Conservation (phyloP, 2,113 vertebrate genomes). For the Scartelaos histophorus region DNA sequence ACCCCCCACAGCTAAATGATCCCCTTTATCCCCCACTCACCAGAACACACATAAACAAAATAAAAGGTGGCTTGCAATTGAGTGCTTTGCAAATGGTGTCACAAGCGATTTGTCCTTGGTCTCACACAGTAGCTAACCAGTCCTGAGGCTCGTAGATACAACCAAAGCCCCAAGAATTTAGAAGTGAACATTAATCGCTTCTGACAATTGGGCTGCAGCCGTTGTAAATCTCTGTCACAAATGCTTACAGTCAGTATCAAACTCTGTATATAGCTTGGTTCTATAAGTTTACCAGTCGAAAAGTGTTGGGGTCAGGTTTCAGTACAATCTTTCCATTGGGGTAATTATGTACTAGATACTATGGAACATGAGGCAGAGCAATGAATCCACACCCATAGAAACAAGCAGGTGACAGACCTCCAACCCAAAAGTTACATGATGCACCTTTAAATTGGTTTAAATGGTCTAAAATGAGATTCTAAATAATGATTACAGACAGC, state of each 20-base stretch:
- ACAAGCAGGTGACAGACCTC: too few relatives aligned
- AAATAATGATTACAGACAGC: too few relatives aligned
- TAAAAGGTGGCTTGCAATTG: slow-evolving; percentile 78
- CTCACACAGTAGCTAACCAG: slow-evolving; percentile 80
- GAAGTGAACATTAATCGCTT: slow-evolving; percentile 79
- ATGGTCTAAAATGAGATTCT: too few relatives aligned
- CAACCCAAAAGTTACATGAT: too few relatives aligned
- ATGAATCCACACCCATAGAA: too few relatives aligned
- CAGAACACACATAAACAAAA: slow-evolving; percentile 51
- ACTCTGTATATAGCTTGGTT: slow-evolving; percentile 53
- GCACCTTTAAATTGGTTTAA: too few relatives aligned
- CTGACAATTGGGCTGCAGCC: slow-evolving; percentile 78
- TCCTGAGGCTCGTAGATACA: slow-evolving; percentile 66
- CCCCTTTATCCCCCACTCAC: slow-evolving; percentile 15
- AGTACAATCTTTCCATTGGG: slow-evolving; percentile 1
- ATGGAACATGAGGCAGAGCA: too few relatives aligned
- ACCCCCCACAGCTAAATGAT: slow-evolving; percentile 34
- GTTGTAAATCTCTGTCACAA: slow-evolving; percentile 85
- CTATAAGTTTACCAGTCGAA: slow-evolving; percentile 36
- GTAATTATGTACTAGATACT: slow-evolving; percentile 13
- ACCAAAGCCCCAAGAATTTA: slow-evolving; percentile 74
- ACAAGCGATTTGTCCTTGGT: slow-evolving; percentile 79
- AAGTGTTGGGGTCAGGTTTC: slow-evolving; percentile 19
- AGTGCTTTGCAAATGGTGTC: slow-evolving; percentile 80
- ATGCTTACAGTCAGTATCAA: slow-evolving; percentile 74